Evolutionary conservation across 1,140 invertebrate species (phyloP), one percentile per base, ranked within the genome.

Genomic region (Drosophila persimilis): DNA sequence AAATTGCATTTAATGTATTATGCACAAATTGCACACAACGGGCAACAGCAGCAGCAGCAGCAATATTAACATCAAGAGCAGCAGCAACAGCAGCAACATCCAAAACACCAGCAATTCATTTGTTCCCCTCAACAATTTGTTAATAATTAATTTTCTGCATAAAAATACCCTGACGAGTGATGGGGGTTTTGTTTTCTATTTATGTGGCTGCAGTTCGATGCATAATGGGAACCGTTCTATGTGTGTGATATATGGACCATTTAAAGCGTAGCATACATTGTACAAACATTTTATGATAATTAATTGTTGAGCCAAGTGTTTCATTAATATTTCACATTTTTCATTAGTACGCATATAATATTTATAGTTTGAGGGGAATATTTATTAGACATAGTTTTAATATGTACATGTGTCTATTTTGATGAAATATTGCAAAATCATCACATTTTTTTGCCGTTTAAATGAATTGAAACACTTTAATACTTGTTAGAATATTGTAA

Each of bases 1-100:
- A 80, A 80, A 80, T 73, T 80, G 78, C 78, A 76, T 80, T 80
- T 76, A 72, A 80, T 80, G 77, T 73, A 77, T 63, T 64, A 61
- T 62, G 69, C 66, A 80, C 60, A 80, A 65, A 70, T 70, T 70
- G 63, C 35, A 57, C 63, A 29, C 66, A 48, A 67, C 63, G 44
- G 24, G 62, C 51, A 56, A 55, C 63, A 46, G 48, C 43, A 45
- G 24, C 45, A 62, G 17, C 51, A 31, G 29, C 52, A 24, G 15
- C 29, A n/a, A 41, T 26, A 22, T 47, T 47, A 53, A 71, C 66
- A 73, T 55, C 60, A 73, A 7, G 45, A 24, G 29, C 52, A 54
- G 61, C 17, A 17, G 17, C 17, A 17, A 0, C 24, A 24, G 22
- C 50, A 52, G 11, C 6, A 35, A 15, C 29, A 17, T 11, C 9